Conservation (phyloP, 1,140 invertebrate genomes). For the Drosophila kepulauana region DNA sequence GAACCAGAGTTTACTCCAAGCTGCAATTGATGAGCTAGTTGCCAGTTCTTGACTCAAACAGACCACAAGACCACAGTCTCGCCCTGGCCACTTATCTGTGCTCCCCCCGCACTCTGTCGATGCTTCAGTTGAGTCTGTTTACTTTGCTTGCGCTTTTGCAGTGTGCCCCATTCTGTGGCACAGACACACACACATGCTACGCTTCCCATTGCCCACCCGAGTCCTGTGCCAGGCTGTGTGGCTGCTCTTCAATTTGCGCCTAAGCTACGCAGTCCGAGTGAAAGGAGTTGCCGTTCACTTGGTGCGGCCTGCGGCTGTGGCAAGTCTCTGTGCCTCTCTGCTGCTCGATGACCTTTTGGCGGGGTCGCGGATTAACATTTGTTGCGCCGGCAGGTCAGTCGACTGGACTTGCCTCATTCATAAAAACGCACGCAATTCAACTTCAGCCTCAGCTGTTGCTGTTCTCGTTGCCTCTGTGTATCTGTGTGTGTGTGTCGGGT, state of each 20-base stretch:
- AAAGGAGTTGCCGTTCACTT: background rate
- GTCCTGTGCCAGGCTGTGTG: constrained; percentile 29
- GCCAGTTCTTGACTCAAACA: constrained; percentile 16
- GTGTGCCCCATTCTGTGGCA: background rate
- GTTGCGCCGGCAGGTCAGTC: constrained; percentile 46
- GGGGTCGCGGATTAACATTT: constrained; percentile 77
- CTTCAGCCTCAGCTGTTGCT: constrained; percentile 22
- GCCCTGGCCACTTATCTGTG: constrained; percentile 26
- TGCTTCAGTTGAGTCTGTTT: constrained; percentile 72
- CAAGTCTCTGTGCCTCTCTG: constrained; percentile 13
- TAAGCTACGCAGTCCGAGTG: constrained; percentile 40
- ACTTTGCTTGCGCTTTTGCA: constrained; percentile 66
- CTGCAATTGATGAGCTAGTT: constrained; percentile 12
- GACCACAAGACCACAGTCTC: constrained; percentile 17
- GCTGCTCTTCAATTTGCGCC: constrained; percentile 64
- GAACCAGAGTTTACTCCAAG: no score
- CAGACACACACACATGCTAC: constrained; percentile 10
- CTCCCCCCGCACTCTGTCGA: constrained; percentile 27
- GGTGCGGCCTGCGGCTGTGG: constrained; percentile 7
- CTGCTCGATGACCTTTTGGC: constrained; percentile 58
- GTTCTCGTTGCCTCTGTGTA: background rate
- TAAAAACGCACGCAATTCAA: constrained; percentile 75
- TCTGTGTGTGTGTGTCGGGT: constrained; percentile 1
- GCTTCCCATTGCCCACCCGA: constrained; percentile 2
- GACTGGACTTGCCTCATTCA: constrained; percentile 59